Percentiles rank a stretch among this genome's conserved stretches.
phyloP scores from a whole-genome alignment of 2,888 invertebrate genomes.

The Ephialtes manifestator region DNA sequence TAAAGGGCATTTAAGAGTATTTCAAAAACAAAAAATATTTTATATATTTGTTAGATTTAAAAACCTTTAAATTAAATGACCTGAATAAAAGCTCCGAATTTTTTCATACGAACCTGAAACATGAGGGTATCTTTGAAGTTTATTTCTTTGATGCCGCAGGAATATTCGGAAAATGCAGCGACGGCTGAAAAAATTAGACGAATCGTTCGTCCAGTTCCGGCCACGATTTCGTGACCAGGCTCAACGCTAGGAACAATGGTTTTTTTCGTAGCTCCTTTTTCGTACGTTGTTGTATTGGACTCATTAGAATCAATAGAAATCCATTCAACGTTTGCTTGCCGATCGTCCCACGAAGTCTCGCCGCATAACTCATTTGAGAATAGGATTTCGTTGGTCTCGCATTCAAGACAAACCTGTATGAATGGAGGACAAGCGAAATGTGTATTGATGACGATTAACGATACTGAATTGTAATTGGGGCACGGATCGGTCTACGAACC shows the following conservation, averaged over 20 bases:
- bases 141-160: slow-evolving; percentile 85
- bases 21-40: too few relatives aligned
- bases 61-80: background rate
- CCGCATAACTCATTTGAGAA: slow-evolving; percentile 69
- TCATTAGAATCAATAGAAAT: slow-evolving; percentile 46
- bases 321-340: slow-evolving; percentile 84
- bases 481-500: slow-evolving; percentile 73
- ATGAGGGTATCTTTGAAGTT: slow-evolving; percentile 88
- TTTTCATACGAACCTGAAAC: slow-evolving; percentile 84
- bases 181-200: slow-evolving; percentile 87
- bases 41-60: background rate
- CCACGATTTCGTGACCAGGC: slow-evolving; percentile 78
- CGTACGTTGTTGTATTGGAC: slow-evolving; percentile 2
- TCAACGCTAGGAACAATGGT: slow-evolving; percentile 79
- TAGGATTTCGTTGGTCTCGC: slow-evolving; percentile 74
- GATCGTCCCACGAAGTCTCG: slow-evolving; percentile 85
- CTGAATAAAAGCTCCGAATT: background rate
- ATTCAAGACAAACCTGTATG: slow-evolving; percentile 73
- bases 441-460: background rate
- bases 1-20: too few relatives aligned
- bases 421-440: background rate
- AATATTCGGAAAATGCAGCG: slow-evolving; percentile 87
- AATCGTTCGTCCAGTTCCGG: slow-evolving; percentile 82
- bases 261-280: slow-evolving; percentile 73
- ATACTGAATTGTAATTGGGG: background rate